Base-by-base conservation (phyloP, 2,888 invertebrate species). In the Phengaris alcon region DNA sequence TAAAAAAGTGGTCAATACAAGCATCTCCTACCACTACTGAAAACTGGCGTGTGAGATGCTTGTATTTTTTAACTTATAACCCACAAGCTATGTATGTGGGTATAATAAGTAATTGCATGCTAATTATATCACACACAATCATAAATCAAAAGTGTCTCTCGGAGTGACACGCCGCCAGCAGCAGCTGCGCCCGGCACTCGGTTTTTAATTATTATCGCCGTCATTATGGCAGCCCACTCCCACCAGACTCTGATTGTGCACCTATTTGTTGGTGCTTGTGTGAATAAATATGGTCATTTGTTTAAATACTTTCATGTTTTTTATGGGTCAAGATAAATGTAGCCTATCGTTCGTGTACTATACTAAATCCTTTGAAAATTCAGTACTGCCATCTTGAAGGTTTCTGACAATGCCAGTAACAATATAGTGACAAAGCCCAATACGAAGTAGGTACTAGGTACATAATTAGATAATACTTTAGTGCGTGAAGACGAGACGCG, bases 201-300 rank as follows among this genome's bases (percentile, higher is more conserved):
- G 84, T 84, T 88, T 88, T 89, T 89, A 89, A 89, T 89, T 87
- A 89, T 89, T 87, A 88, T 83, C 78, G 80, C 74, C 80, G 82
- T 85, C 85, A 86, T 87, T 87, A 85, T 85, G 80, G 79, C 79
- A 80, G 80, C 69, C 46, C 74, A 76, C 75, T 72, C 52, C 52
- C 15, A n/a, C 69, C 48, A 22, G 6, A 35, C 10, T 64, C 7
- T 15, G 48, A 51, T 35, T 70, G 35, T 70, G 72, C 52, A 22
- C 72, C 72, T 72, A 52, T 72, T 70, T 22, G 15, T 69, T 70
- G 54, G 64, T 12, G 64, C 6, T 22, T 64, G 12, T 64, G 35
- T 22, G 64, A 64, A 64, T 7, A 64, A 64, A 35, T 44, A 13
- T 35, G 35, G 15, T 22, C 9, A 52, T 52, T 52, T 52, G 52